Evolutionary conservation across 1,140 invertebrate genomes (phyloP), one percentile per base, ranked within the genome.

Genomic region (Sitobion miscanthi): DNA sequence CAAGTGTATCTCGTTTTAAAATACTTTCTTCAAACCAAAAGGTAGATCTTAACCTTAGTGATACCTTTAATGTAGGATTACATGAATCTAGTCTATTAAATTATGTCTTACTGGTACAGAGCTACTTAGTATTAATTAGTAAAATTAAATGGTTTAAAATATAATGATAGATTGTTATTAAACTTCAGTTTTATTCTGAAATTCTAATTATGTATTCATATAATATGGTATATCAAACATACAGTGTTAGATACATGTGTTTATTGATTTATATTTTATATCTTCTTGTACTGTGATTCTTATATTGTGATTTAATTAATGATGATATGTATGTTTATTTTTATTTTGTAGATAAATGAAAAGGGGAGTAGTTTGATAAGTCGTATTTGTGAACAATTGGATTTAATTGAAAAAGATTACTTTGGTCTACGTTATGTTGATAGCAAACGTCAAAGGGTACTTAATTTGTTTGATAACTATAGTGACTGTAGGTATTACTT

Each of bases 341-440:
- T 94, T 94, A 57, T 93, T 94, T 96, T 97, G 89, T 96, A 99
- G 99, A 97, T 97, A 94, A 97, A 98, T 95, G 97, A 99, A 94
- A 98, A 98, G 95, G 99, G 99, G 93, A 98, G 98, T 95, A 98
- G 97, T 95, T 96, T 99, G 91, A 95, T 99, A 95, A 98, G 99
- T 95, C 97, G 98, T 96, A 97, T 99, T 93, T 99, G 98, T 95
- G 97, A 98, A 94, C 97, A 99, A 95, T 96, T 99, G 93, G 98
- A 99, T 96, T 97, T 99, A 94, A 96, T 98, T 94, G 99, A 99
- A 96, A 99, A 98, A 94, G 99, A 99, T 96, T 99, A 99, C 95
- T 99, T 99, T 96, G 99, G 99, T 20, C 96, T 99, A 47, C 96
- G 98, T 94, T 99, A 98, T 97, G 98, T 99, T 57, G 99, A 99